Conservation (phyloP, 2,797 vertebrate species). For the Otus scops region DNA sequence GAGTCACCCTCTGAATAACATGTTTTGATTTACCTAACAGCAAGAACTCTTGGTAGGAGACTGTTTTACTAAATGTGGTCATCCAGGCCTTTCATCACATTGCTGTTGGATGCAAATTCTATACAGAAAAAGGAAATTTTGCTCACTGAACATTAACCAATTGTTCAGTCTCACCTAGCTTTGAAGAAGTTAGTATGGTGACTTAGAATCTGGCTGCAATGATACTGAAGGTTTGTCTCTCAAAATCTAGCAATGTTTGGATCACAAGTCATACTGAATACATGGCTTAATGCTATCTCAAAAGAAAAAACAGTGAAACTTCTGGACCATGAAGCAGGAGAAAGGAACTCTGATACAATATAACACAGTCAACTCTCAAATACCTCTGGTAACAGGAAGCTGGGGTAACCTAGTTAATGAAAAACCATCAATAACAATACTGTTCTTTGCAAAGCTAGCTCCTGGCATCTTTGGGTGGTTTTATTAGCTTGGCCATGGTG, state of each 20-base stretch:
- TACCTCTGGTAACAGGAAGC: constrained; percentile 49
- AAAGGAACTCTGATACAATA: constrained; percentile 15
- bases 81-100: not conserved
- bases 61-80: not conserved
- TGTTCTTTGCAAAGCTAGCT: not conserved
- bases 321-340: constrained; percentile 3
- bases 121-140: not conserved
- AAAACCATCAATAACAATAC: constrained; percentile 59
- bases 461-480: constrained; percentile 8
- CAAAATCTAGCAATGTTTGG: not conserved
- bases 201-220: not conserved
- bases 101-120: not conserved
- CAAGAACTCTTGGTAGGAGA: not conserved
- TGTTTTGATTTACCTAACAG: constrained; percentile 21
- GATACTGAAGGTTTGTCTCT: not conserved
- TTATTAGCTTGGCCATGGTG: not conserved
- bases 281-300: not conserved
- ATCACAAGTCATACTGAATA: not conserved
- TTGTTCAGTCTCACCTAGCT: not conserved
- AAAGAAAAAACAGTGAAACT: constrained; percentile 5
- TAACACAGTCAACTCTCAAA: constrained; percentile 8
- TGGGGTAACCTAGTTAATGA: constrained; percentile 57
- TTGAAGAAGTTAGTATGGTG: not conserved
- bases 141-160: not conserved
- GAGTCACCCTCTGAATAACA: not conserved